These are phyloP conservation scores for Gonatopus flavifemur DNA, from an alignment of 1,140 invertebrate species.

Conservation along the genomic window DNA sequence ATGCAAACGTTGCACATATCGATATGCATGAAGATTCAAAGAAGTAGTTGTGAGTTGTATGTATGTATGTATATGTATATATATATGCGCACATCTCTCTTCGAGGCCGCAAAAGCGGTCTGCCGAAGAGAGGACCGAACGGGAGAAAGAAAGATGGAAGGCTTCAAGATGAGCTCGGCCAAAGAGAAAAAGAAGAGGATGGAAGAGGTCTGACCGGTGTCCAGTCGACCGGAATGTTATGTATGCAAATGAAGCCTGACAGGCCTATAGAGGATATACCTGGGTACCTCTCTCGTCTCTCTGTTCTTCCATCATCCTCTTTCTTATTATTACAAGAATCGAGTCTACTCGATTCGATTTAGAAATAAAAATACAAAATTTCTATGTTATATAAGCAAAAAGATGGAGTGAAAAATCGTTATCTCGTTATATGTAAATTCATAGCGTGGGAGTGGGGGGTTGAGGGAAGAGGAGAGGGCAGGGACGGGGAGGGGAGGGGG, in stretches of 20 bases:
- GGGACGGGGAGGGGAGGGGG: slow-evolving; percentile 4
- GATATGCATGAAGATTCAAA: no score
- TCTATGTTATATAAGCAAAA: slow-evolving; percentile 46
- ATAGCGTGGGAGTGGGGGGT: no score
- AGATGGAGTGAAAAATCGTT: slow-evolving; percentile 50
- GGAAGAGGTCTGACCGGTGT: slow-evolving; percentile 52
- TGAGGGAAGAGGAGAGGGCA: not conserved
- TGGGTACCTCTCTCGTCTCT: slow-evolving; percentile 28
- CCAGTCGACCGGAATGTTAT: slow-evolving; percentile 59
- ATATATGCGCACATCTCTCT: slow-evolving; percentile 20
- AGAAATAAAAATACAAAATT: slow-evolving; percentile 34
- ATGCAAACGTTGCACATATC: no score
- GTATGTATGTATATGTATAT: no score
- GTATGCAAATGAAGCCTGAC: slow-evolving; percentile 58
- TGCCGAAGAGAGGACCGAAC: slow-evolving; percentile 18
- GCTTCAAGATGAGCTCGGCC: no score
- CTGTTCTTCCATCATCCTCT: slow-evolving; percentile 17
- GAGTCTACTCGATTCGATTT: slow-evolving; percentile 35
- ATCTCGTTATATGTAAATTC: slow-evolving; percentile 56
- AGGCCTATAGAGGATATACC: no score
- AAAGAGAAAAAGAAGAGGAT: slow-evolving; percentile 10
- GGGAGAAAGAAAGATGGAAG: slow-evolving; percentile 7
- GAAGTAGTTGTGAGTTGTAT: no score
- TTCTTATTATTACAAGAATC: slow-evolving; percentile 8
- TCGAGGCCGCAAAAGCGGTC: slow-evolving; percentile 33